Conservation (phyloP, 2,797 vertebrate genomes). For the Centroberyx gerrardi region DNA sequence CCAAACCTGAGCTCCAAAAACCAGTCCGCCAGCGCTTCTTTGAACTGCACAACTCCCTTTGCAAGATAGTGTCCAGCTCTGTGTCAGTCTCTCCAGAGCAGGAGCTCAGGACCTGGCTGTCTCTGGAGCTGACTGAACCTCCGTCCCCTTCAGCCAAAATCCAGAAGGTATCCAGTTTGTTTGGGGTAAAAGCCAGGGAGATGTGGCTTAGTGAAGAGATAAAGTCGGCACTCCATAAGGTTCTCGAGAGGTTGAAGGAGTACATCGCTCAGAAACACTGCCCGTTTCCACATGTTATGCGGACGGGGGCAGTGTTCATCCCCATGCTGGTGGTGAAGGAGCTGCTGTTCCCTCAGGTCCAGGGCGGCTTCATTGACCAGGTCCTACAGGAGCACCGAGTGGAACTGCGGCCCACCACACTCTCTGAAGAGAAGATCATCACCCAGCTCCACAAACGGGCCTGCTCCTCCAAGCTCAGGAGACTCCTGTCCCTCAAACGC, state of each 20-base stretch:
- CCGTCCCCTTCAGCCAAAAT: constrained; percentile 71
- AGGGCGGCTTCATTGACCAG: constrained; percentile 88
- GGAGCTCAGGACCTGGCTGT: constrained; percentile 88
- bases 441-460: constrained; percentile 89
- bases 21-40: constrained; percentile 83
- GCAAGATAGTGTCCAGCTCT: constrained; percentile 81
- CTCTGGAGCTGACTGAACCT: constrained; percentile 57
- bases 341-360: constrained; percentile 91
- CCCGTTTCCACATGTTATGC: constrained; percentile 94
- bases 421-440: constrained; percentile 94
- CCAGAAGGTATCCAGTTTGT: constrained; percentile 77
- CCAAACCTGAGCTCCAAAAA: constrained; percentile 8
- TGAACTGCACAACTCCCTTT: constrained; percentile 88
- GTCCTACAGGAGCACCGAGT: constrained; percentile 95
- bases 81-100: constrained; percentile 86
- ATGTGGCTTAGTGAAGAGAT: constrained; percentile 89
- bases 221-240: constrained; percentile 76
- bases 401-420: constrained; percentile 94
- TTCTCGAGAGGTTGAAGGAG: constrained; percentile 87
- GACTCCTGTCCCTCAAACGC: constrained; percentile 94
- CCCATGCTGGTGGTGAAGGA: constrained; percentile 97
- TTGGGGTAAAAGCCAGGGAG: constrained; percentile 81
- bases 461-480: constrained; percentile 93
- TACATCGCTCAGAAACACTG: constrained; percentile 85
- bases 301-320: constrained; percentile 92